phyloP scores from a whole-genome alignment of 2,113 vertebrate species.

The Archilochus colubris region DNA sequence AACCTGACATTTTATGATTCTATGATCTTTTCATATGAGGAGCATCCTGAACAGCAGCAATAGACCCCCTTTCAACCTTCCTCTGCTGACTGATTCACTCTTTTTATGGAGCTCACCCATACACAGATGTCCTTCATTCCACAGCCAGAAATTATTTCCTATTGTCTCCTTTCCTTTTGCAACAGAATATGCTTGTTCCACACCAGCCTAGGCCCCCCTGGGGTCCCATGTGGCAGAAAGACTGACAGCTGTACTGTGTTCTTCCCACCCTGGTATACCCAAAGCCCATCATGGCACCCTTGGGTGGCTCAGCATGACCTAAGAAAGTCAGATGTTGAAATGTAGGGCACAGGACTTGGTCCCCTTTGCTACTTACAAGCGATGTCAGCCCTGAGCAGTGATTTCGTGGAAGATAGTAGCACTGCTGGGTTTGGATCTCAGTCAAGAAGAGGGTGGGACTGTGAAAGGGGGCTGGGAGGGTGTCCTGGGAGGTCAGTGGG shows the following conservation, averaged over 20 bases:
- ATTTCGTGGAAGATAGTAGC: not conserved
- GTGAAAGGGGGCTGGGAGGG: not conserved
- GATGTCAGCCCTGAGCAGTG: not conserved
- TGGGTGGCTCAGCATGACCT: not conserved
- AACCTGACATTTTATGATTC: too few relatives aligned
- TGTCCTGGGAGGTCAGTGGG: not conserved
- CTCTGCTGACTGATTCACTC: not conserved
- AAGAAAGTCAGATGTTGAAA: not conserved
- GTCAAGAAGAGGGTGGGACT: not conserved
- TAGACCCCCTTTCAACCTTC: not conserved
- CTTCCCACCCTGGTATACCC: fast-evolving
- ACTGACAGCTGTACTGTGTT: not conserved
- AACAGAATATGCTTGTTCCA: not conserved
- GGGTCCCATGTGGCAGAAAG: not conserved
- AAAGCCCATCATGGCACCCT: not conserved
- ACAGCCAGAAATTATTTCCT: not conserved
- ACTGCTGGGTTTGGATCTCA: not conserved
- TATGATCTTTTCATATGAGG: not conserved
- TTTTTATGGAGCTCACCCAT: not conserved
- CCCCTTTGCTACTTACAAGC: not conserved
- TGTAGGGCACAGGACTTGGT: fast-evolving
- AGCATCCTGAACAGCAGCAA: not conserved
- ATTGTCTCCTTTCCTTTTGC: not conserved
- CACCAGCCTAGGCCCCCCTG: fast-evolving
- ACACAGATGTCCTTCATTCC: fast-evolving